Evolutionary conservation across 2,888 invertebrate species (phyloP), one percentile per base, ranked within the genome.

Genomic region (Sminthurides aquaticus): DNA sequence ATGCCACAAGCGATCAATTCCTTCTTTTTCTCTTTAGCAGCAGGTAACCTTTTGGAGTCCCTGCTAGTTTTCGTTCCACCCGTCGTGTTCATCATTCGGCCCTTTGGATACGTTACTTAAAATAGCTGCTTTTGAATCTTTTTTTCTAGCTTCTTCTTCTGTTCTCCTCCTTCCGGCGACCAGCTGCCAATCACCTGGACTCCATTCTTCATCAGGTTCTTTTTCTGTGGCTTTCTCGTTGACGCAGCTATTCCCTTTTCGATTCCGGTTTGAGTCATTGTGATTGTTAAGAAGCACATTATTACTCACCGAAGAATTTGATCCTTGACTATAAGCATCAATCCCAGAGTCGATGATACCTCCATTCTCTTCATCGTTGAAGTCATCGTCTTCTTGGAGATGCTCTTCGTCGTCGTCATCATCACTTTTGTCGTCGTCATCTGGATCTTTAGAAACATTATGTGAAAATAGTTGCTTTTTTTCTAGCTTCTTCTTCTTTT

Each of bases 401-500:
- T 29, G 57, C 22, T 62, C 56, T 24, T 63, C 71, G 27, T 71
- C 69, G 15, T 74, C 73, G 22, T 75, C 75, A 15, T 70, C 75
- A 25, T 74, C 73, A 43, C 77, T 76, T 26, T 71, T 74, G 76
- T 85, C 82, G 74, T 87, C 84, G 70, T 86, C 85, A 71, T 88
- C 85, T 70, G 82, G 81, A 73, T 83, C 79, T 74, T 84, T 79
- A 68, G 83, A 82, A 54, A 85, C 82, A 70, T 83, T 83, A 28
- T 76, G 75, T 68, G 76, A 76, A 61, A 60, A 49, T 43, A 66
- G 52, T 79, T 91, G 91, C 78, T 91, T 91, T 80, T 94, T 94
- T 79, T 95, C 94, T 74, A 92, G 83, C 79, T 95, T 95, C 84
- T 94, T 95, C 81, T 93, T 91, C 83, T 94, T 92, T 82, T 96